A percentile compares a stretch with the other conserved stretches of the same genome.
phyloP scores from a whole-genome alignment of 1,140 invertebrate genomes.

The Trichogramma pretiosum region DNA sequence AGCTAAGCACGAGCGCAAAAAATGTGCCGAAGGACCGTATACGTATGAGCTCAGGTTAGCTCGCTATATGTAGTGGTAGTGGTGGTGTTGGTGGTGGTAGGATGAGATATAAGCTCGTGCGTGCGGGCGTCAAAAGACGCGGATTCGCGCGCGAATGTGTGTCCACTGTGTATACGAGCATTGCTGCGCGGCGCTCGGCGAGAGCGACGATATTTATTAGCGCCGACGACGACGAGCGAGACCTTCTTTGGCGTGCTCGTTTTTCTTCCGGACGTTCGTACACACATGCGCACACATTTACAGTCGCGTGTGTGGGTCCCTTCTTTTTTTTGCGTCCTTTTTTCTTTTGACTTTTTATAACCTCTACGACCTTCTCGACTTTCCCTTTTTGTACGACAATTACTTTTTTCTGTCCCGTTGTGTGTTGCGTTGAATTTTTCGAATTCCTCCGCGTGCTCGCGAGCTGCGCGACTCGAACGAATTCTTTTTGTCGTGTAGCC shows the following conservation, averaged over 20 bases:
- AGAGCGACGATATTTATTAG: constrained; percentile 28
- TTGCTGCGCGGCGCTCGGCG: too few relatives aligned
- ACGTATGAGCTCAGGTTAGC: too few relatives aligned
- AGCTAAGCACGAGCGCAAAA: not conserved
- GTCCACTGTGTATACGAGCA: too few relatives aligned
- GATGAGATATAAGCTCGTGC: constrained; percentile 10
- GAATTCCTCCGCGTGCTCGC: too few relatives aligned
- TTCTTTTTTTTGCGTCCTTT: not conserved
- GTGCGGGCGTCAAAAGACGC: constrained; percentile 9
- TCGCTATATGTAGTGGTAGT: too few relatives aligned
- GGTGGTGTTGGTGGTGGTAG: not conserved
- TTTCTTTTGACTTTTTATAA: not conserved
- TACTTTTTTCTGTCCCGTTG: too few relatives aligned
- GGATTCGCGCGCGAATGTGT: constrained; percentile 19
- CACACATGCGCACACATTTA: too few relatives aligned
- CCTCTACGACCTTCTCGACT: not conserved
- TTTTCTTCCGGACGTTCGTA: constrained; percentile 2
- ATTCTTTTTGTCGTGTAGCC: too few relatives aligned
- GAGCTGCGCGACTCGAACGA: too few relatives aligned
- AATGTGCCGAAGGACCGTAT: not conserved
- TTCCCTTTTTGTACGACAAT: not conserved
- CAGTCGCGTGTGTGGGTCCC: too few relatives aligned
- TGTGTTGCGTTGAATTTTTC: too few relatives aligned
- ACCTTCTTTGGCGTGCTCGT: too few relatives aligned
- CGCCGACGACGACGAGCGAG: constrained; percentile 10